Evolutionary conservation across 1,140 invertebrate genomes (phyloP), one percentile per base, ranked within the genome.

Genomic region (Akabosia matsudoensis): DNA sequence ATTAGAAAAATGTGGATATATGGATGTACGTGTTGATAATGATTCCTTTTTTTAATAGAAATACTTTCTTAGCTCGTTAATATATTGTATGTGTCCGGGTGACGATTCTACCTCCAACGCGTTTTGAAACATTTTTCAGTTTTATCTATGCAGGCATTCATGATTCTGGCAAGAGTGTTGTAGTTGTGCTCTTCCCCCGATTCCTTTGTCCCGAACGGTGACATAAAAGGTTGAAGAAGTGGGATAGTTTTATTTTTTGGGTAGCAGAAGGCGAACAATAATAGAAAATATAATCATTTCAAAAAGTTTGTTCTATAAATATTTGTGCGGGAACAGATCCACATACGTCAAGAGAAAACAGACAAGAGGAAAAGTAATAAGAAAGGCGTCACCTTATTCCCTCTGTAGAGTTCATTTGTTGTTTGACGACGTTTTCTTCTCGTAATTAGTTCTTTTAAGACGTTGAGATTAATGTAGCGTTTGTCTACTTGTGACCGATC

Each of bases 381-480:
- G 24, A 67, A 67, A 67, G 61, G 61, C 61, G 61, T 67, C 37
- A 10, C 18, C 37, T 45, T 45, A 45, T 45, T 45, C 37, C 18
- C 18, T n/a, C n/a, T n/a, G n/a, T n/a, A n/a, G n/a, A n/a, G n/a
- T n/a, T n/a, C n/a, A n/a, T n/a, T n/a, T n/a, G n/a, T n/a, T n/a
- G n/a, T n/a, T n/a, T n/a, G n/a, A n/a, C n/a, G n/a, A n/a, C 37
- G 37, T 45, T 18, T 7, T 45, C 37, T 7, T 45, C 61, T 67
- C 31, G 61, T 67, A 67, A 67, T 67, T 67, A 67, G 61, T 67
- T 28, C 61, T 7, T 22, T 67, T 28, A 67, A 30, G 61, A 67
- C 61, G 61, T 1, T 67, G 61, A 67, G 61, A 67, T 67, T 67
- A 67, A 67, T 67, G 61, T 67, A 67, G 61, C 61, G 61, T 67